These are phyloP conservation scores for Mythimna loreyi DNA, from an alignment of 2,888 invertebrate species.

Conservation along the genomic window DNA sequence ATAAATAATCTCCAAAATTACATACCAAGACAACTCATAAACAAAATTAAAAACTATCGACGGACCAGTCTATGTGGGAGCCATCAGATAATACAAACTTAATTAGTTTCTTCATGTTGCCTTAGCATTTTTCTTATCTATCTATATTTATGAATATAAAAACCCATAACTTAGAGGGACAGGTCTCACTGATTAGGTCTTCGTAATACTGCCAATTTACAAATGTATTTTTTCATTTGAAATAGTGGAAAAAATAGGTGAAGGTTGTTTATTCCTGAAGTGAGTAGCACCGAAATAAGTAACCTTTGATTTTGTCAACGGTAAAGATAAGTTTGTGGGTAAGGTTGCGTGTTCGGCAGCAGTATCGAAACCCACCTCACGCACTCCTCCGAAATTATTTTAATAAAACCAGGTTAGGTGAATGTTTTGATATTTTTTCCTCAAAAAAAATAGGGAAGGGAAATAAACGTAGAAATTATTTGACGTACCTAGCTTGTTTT, in stretches of 20 bases:
- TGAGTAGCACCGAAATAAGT: conserved; percentile 58
- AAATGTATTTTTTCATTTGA: conserved; percentile 36
- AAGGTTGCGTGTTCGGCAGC: conserved; percentile 81
- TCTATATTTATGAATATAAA: conserved; percentile 81
- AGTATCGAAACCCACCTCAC: conserved; percentile 84
- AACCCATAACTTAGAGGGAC: conserved; percentile 82
- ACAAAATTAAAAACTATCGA: conserved; percentile 44
- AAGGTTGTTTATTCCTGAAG: conserved; percentile 49
- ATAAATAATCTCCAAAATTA: conserved; percentile 13
- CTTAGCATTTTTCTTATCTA: conserved; percentile 75
- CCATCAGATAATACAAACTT: conserved; percentile 69
- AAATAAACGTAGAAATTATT: conserved; percentile 64
- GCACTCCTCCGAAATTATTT: conserved; percentile 89
- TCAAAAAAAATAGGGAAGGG: conserved; percentile 64
- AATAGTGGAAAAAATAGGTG: conserved; percentile 18
- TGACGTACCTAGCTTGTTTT: conserved; percentile 46
- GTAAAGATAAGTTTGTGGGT: conserved; percentile 72
- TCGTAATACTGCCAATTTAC: conserved; percentile 64
- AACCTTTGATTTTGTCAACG: conserved; percentile 55
- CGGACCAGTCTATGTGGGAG: conserved; percentile 50
- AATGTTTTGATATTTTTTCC: conserved; percentile 82
- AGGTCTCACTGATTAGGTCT: conserved; percentile 85
- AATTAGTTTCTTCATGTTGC: conserved; percentile 78
- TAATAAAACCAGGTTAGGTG: conserved; percentile 88
- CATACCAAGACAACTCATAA: conserved; percentile 27